Base-by-base conservation (phyloP, 2,888 invertebrate species). In the Heterodera filipjevi region DNA sequence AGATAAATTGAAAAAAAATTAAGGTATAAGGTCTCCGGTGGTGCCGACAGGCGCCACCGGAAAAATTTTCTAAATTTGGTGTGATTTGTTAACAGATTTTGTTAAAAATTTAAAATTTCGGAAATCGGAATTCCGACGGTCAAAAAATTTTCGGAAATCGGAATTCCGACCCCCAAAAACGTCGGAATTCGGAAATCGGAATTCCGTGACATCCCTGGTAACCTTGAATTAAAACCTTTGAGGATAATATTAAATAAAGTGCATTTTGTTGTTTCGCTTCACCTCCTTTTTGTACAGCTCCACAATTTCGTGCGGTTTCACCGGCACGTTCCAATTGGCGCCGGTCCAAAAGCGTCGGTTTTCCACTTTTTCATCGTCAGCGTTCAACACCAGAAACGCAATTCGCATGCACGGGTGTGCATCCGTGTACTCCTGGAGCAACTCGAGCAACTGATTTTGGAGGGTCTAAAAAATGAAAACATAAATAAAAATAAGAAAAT, bases 281-380 rank as follows among this genome's bases (percentile, higher is more conserved):
- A 75, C 75, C 35, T 59, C 75, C 22, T 75, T 64, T 10, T 33
- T 30, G 46, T 75, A 75, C 44, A 75, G 35, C 46, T 32, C 75
- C 30, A 75, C 75, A 32, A 75, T 44, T 35, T 75, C 75, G 19
- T 16, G 30, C 30, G 75, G 75, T 8, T 66, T 35, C 30, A 75
- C 32, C 27, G 64, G 64, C 66, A 75, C 75, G 46, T 75, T 75
- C 75, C 75, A 75, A 39, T 75, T 75, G 22, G 12, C 32, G 30
- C 66, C 75, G 19, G 32, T 19, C 75, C 75, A 75, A 33, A 75
- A 75, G 27, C 59, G 33, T 2, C 75, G 75, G 30, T 75, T 59
- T 66, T 75, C 75, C 30, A 75, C 66, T 44, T 75, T 75, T 5
- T 59, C 59, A 19, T 64, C 75, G 68, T 46, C 66, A 19, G 68